phyloP scores from a whole-genome alignment of 2,113 vertebrate species.

The Cacatua alba region DNA sequence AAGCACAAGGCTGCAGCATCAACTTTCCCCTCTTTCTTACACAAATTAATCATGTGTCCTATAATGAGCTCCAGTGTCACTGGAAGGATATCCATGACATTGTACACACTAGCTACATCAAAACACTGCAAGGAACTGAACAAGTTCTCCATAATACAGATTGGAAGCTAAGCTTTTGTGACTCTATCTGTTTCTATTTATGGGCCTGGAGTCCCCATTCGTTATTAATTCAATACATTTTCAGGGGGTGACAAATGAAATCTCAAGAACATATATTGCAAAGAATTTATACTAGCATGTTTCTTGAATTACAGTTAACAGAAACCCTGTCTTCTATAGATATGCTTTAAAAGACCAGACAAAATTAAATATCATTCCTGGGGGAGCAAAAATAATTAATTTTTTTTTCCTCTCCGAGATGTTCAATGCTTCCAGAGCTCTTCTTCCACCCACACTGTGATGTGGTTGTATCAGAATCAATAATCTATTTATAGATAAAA shows the following conservation, averaged over 20 bases:
- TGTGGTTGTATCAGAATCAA: neutral
- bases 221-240: neutral
- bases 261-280: neutral
- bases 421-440: neutral
- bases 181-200: neutral
- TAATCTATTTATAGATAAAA: constrained; percentile 32
- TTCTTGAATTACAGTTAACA: neutral
- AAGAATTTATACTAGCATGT: neutral
- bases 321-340: neutral
- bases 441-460: neutral
- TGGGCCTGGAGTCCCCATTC: neutral
- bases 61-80: neutral
- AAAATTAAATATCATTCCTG: neutral
- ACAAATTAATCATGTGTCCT: neutral
- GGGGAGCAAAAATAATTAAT: neutral
- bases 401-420: neutral
- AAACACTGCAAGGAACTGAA: neutral
- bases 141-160: neutral
- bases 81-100: neutral
- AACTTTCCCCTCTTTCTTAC: neutral
- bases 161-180: neutral
- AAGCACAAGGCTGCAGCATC: neutral
- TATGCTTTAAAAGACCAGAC: neutral
- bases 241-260: neutral
- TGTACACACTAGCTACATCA: neutral